Conservation (phyloP, 1,140 invertebrate species). For the Drosophila kohkoa region DNA sequence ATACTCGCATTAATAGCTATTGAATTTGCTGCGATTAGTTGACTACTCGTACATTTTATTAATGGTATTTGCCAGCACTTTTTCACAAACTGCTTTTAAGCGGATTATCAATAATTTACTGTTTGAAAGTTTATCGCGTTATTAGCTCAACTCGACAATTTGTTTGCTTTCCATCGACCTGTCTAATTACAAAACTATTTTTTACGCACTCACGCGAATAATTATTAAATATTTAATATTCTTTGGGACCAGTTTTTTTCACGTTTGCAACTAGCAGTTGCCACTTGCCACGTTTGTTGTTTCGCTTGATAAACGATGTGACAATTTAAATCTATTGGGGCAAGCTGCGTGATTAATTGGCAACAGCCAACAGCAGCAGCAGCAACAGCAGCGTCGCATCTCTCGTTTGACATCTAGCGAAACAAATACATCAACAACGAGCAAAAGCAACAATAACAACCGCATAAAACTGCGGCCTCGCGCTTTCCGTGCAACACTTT, state of each 20-base stretch:
- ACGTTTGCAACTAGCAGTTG: conserved; percentile 13
- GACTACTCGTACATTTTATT: conserved; percentile 23
- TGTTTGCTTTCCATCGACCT: conserved; percentile 1
- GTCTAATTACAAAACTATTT: conserved; percentile 52
- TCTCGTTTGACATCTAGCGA: conserved; percentile 48
- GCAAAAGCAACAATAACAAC: conserved; percentile 5
- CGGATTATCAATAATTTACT: conserved; percentile 57
- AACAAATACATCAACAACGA: conserved; percentile 57
- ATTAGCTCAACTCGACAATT: conserved; percentile 52
- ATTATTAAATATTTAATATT: conserved; percentile 64
- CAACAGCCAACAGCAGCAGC: conserved; percentile 3
- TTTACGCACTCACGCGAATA: conserved; percentile 21
- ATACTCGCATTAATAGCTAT: conserved; percentile 63
- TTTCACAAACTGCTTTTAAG: conserved; percentile 48
- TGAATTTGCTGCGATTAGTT: conserved; percentile 57
- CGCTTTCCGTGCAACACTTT: conserved; percentile 49
- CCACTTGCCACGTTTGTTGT: conserved; percentile 1
- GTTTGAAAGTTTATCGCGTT: conserved; percentile 42
- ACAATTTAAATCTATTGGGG: conserved; percentile 82
- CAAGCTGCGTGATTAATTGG: conserved; percentile 72
- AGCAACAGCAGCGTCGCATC: conserved; percentile 24
- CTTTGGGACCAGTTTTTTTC: conserved; percentile 12
- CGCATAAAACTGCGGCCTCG: background rate
- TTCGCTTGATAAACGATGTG: conserved; percentile 74
- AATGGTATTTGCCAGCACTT: conserved; percentile 25